These are phyloP conservation scores for Ailuropoda melanoleuca DNA, from an alignment of 2,113 vertebrate genomes.

Conservation along the genomic window DNA sequence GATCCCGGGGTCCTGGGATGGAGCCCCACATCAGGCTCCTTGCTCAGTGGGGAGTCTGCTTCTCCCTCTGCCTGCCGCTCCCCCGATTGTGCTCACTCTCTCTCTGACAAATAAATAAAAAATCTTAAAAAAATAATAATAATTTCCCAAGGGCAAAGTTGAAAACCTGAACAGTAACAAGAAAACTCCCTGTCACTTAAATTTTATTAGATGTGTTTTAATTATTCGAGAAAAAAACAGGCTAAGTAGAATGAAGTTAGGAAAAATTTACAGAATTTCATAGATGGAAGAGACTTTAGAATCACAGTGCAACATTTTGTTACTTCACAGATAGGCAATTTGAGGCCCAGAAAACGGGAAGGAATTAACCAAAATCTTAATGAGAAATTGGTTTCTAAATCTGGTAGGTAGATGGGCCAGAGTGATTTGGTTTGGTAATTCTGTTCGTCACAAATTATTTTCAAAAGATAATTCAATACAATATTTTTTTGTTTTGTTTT, in stretches of 20 bases:
- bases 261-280: background rate
- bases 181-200: background rate
- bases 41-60: background rate
- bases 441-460: background rate
- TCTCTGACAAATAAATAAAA: background rate
- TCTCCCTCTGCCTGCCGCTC: background rate
- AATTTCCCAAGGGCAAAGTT: background rate
- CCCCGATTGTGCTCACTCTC: background rate
- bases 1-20: background rate
- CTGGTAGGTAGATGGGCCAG: no score
- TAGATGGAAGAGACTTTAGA: background rate
- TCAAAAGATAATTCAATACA: background rate
- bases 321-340: background rate
- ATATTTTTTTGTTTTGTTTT: background rate
- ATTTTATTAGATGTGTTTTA: conserved; percentile 20
- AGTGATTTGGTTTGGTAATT: background rate
- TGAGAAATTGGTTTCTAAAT: background rate
- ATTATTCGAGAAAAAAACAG: background rate
- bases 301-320: background rate
- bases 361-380: background rate
- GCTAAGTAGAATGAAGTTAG: background rate
- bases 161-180: background rate
- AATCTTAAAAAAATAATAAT: background rate
- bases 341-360: background rate
- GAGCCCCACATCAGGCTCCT: background rate